Evolutionary conservation across 2,113 vertebrate species (phyloP).

Genomic region (Peromyscus californicus): DNA sequence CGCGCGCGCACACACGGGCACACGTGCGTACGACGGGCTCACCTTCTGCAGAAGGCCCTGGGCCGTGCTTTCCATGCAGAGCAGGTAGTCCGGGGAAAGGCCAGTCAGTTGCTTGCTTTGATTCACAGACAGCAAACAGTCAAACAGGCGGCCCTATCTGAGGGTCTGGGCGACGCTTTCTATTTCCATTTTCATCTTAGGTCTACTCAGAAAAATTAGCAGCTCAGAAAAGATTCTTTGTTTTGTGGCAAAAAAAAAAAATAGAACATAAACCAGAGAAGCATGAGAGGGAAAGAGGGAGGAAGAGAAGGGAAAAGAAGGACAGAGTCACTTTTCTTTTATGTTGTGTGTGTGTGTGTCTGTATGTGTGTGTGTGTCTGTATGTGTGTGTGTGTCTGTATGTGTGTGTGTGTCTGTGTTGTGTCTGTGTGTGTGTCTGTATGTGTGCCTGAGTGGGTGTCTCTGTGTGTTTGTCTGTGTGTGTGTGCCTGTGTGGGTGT

Average conservation of each 20-base stretch:
- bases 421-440: not conserved
- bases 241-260: conserved; percentile 35
- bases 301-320: not conserved
- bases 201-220: not conserved
- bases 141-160: not conserved
- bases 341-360: not conserved
- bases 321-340: not conserved
- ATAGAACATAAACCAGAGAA: not conserved
- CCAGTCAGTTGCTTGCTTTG: not conserved
- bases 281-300: not conserved
- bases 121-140: conserved; percentile 53
- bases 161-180: not conserved
- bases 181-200: conserved; percentile 15
- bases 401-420: not conserved
- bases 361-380: not conserved
- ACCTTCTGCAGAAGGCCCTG: not conserved
- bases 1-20: not conserved
- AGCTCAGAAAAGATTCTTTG: not conserved
- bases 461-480: not conserved
- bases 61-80: not conserved
- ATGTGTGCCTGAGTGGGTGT: not conserved
- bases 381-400: not conserved
- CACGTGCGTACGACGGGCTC: not conserved
- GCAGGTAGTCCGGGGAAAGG: not conserved
- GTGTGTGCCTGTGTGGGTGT: not conserved